These are phyloP conservation scores for Boulengeromyrus knoepffleri DNA, from an alignment of 2,113 vertebrate species.

Conservation along the genomic window DNA sequence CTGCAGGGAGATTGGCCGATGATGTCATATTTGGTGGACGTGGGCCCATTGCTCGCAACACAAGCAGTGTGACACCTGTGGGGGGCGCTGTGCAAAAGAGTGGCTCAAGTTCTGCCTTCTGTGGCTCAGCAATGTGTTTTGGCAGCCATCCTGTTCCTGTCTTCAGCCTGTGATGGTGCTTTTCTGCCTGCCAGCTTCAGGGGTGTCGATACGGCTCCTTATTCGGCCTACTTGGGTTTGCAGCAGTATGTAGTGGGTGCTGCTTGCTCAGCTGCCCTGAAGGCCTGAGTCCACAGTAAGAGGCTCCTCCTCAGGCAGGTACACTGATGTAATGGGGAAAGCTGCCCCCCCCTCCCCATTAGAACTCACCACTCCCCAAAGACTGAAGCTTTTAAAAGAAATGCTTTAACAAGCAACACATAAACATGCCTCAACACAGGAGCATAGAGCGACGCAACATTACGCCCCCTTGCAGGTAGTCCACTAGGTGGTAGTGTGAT, in stretches of 20 bases:
- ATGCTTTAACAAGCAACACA: not conserved
- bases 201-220: not conserved
- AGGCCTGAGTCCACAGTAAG: not conserved
- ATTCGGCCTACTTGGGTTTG: not conserved
- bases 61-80: not conserved
- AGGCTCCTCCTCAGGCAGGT: not conserved
- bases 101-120: not conserved
- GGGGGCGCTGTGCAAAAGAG: not conserved
- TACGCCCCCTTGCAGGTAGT: not conserved
- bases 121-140: not conserved
- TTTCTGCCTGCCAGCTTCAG: not conserved
- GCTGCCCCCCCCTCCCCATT: not conserved
- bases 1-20: not conserved
- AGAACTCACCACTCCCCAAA: not conserved
- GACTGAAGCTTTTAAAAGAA: constrained; percentile 1
- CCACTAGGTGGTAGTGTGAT: not conserved
- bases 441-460: not conserved
- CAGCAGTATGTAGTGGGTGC: not conserved
- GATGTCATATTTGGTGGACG: not conserved
- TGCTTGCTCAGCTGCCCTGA: not conserved
- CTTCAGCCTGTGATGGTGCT: not conserved
- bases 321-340: constrained; percentile 6
- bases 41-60: not conserved
- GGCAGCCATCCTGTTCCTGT: not conserved
- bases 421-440: not conserved